These are phyloP conservation scores for Aphelocoma californica DNA, from an alignment of 2,797 vertebrate genomes.

Conservation along the genomic window DNA sequence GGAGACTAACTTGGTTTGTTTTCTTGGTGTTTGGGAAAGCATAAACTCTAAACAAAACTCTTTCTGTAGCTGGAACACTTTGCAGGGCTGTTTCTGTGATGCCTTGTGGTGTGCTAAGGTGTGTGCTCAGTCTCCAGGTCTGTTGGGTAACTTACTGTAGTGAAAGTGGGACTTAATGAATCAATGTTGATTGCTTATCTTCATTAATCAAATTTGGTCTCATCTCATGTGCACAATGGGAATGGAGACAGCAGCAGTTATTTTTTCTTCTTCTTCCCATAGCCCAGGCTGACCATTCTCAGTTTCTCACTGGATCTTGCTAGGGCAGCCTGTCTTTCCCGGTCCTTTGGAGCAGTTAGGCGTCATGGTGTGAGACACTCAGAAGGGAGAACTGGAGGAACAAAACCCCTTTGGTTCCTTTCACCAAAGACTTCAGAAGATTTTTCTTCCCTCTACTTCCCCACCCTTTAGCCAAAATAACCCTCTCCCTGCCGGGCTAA, in stretches of 20 bases:
- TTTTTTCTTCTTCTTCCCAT: background rate
- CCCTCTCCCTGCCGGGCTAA: background rate
- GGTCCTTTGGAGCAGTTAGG: background rate
- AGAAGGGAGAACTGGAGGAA: background rate
- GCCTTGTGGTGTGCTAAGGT: background rate
- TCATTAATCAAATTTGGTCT: background rate
- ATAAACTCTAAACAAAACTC: background rate
- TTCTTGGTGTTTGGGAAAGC: background rate
- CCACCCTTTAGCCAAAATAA: background rate
- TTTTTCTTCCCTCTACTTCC: background rate
- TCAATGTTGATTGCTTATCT: background rate
- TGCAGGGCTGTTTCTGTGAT: background rate
- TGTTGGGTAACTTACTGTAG: background rate
- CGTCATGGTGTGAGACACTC: background rate
- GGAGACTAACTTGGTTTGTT: background rate
- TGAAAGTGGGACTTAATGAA: background rate
- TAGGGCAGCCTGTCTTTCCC: background rate
- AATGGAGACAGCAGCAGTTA: background rate
- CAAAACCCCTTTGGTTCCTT: background rate
- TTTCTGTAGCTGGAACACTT: background rate
- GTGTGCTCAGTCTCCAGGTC: background rate
- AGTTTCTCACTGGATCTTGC: background rate
- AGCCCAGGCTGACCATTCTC: background rate
- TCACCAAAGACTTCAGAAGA: background rate
- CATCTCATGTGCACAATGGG: accelerated